Conservation (phyloP, 2,113 vertebrate genomes). For the Anser brachyrhynchus region DNA sequence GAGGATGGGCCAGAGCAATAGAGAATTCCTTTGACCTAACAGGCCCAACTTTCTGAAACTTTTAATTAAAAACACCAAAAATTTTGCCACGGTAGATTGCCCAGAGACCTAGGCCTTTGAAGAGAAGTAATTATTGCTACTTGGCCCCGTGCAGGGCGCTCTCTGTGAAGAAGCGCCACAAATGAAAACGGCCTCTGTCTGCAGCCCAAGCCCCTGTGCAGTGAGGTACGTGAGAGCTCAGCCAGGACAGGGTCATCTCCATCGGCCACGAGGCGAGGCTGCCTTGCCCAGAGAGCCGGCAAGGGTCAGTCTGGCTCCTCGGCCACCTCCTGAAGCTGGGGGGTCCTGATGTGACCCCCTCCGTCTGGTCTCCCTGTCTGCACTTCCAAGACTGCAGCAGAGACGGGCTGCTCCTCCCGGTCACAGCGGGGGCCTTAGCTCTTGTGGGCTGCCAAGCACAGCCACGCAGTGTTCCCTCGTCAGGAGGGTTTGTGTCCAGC, state of each 20-base stretch:
- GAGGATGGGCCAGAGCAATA: neutral
- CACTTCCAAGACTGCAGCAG: too few relatives aligned
- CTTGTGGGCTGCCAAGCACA: too few relatives aligned
- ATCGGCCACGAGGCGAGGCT: neutral
- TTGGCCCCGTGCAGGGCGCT: neutral
- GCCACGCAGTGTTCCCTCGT: too few relatives aligned
- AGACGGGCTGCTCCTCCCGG: too few relatives aligned
- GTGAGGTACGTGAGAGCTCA: neutral
- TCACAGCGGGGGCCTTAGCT: too few relatives aligned
- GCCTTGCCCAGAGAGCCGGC: neutral
- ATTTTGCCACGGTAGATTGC: constrained; percentile 20
- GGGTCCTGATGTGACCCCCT: too few relatives aligned
- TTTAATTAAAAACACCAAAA: constrained; percentile 54
- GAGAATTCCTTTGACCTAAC: constrained; percentile 26
- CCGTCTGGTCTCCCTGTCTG: too few relatives aligned
- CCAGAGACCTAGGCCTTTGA: constrained; percentile 46
- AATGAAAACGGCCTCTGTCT: neutral
- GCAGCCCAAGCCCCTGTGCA: rapidly evolving
- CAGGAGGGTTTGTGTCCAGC: too few relatives aligned
- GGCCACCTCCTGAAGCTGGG: neutral
- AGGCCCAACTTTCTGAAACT: constrained; percentile 13
- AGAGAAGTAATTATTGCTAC: neutral
- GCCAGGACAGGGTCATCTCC: neutral
- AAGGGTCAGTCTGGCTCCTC: neutral
- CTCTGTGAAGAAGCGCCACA: neutral